phyloP scores from a whole-genome alignment of 2,797 vertebrate species.

The Staurois parvus region DNA sequence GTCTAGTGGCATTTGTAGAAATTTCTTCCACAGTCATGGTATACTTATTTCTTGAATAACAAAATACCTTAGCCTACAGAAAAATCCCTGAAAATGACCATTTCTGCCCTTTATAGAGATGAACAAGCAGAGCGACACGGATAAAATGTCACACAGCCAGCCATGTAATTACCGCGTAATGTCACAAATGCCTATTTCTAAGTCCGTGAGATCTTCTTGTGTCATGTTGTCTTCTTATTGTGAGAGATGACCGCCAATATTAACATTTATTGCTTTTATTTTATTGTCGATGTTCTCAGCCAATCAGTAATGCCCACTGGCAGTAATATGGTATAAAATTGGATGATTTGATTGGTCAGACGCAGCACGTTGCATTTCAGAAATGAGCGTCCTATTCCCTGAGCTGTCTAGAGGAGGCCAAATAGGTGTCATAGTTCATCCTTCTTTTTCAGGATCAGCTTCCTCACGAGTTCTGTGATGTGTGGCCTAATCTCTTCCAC shows the following conservation, averaged over 20 bases:
- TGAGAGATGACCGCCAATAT: neutral
- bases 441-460: slow-evolving; percentile 91
- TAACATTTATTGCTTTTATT: neutral
- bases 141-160: neutral
- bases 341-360: neutral
- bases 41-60: neutral
- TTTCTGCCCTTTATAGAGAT: neutral
- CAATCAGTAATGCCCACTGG: neutral
- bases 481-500: slow-evolving; percentile 87
- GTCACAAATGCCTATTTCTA: neutral
- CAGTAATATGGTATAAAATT: neutral
- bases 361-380: neutral
- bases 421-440: slow-evolving; percentile 85
- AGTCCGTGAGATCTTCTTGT: neutral
- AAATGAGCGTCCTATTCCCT: neutral
- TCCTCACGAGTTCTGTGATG: slow-evolving; percentile 86
- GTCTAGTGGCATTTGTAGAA: neutral
- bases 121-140: neutral
- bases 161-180: neutral
- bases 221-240: neutral
- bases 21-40: neutral
- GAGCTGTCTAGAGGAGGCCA: neutral
- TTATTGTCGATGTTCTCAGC: neutral
- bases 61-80: neutral
- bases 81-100: neutral